These are phyloP conservation scores for Tretioscincus oriximinensis DNA, from an alignment of 2,113 vertebrate species.

Conservation along the genomic window DNA sequence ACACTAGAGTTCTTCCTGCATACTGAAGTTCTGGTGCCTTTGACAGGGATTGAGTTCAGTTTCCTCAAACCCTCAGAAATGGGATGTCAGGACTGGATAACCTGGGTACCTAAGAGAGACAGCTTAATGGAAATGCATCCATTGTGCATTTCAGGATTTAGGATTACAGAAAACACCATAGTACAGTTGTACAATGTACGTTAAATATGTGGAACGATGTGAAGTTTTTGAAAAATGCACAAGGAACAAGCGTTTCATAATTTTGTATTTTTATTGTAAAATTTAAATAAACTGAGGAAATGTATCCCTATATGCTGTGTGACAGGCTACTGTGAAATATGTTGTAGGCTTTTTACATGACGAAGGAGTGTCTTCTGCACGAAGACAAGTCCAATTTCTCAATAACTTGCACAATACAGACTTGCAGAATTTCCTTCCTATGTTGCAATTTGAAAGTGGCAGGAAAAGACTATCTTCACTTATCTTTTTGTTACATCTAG, in stretches of 20 bases:
- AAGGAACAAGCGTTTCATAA: neutral
- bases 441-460: neutral
- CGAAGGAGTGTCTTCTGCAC: neutral
- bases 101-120: too few species aligned
- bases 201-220: neutral
- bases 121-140: too few species aligned
- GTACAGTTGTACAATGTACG: too few species aligned
- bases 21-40: too few species aligned
- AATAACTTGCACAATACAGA: neutral
- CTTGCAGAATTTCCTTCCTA: neutral
- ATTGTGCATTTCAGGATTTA: too few species aligned
- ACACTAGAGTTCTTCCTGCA: too few species aligned
- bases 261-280: constrained; percentile 18
- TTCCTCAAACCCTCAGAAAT: too few species aligned
- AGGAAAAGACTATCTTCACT: too few species aligned
- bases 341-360: too few species aligned
- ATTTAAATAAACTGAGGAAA: constrained; percentile 14
- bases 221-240: neutral
- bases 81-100: too few species aligned
- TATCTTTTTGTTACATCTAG: too few species aligned
- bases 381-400: neutral
- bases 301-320: neutral
- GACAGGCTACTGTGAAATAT: neutral
- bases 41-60: too few species aligned
- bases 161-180: neutral